phyloP scores from a whole-genome alignment of 92 coral and sea anemone genomes.

The Heteractis magnifica region DNA sequence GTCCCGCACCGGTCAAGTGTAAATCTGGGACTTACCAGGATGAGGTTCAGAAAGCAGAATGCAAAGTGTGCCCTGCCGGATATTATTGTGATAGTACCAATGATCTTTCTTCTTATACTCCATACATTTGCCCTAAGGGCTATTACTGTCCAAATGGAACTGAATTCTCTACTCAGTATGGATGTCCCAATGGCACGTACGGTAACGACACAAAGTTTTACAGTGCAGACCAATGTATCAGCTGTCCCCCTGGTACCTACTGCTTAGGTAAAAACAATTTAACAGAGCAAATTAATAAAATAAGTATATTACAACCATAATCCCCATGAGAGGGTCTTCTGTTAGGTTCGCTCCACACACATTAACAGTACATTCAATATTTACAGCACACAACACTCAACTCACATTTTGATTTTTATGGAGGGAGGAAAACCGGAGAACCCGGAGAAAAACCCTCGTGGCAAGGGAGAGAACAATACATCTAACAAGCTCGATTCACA shows the following conservation, averaged over 20 bases:
- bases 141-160: constrained; percentile 97
- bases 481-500: too few relatives aligned
- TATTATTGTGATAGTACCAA: constrained; percentile 83
- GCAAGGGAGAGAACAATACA: too few relatives aligned
- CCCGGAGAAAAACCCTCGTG: too few relatives aligned
- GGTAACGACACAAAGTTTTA: constrained; percentile 77
- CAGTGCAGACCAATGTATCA: constrained; percentile 75
- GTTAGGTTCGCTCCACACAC: too few relatives aligned
- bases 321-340: too few relatives aligned
- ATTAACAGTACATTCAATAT: too few relatives aligned
- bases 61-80: constrained; percentile 90
- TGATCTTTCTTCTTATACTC: constrained; percentile 68
- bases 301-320: too few relatives aligned
- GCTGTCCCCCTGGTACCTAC: constrained; percentile 91
- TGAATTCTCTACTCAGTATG: constrained; percentile 75
- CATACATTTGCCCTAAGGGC: constrained; percentile 86
- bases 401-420: too few relatives aligned
- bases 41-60: constrained; percentile 76
- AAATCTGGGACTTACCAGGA: constrained; percentile 92
- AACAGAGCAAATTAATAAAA: too few relatives aligned
- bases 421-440: too few relatives aligned
- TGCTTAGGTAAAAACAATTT: constrained; percentile 71
- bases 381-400: too few relatives aligned
- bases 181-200: constrained; percentile 91
- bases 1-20: constrained; percentile 79